Percentiles rank a stretch among this genome's conserved stretches.
These are phyloP conservation scores for Coleophora deauratella DNA, from an alignment of 2,888 invertebrate species.

Conservation along the genomic window DNA sequence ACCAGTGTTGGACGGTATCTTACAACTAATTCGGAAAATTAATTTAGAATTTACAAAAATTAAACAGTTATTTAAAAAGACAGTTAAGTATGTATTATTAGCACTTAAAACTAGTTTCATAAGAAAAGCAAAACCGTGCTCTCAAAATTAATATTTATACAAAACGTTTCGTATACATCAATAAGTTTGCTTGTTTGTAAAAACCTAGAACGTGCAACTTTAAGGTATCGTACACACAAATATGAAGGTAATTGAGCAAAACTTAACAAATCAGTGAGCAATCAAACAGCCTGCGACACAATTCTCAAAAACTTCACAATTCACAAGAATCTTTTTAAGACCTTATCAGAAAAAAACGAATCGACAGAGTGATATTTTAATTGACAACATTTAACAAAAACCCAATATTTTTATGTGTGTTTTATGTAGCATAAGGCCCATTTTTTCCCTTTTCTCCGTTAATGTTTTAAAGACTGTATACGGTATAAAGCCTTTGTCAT, in stretches of 20 bases:
- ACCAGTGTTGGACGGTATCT: constrained; percentile 54
- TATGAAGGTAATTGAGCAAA: constrained; percentile 61
- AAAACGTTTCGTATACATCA: constrained; percentile 39
- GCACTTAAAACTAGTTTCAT: constrained; percentile 54
- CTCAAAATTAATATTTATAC: constrained; percentile 56
- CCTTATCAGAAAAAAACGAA: too few species aligned
- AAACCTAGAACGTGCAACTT: constrained; percentile 49
- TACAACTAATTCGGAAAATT: constrained; percentile 28
- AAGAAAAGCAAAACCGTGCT: constrained; percentile 72
- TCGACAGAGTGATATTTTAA: too few species aligned
- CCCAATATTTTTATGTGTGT: too few species aligned
- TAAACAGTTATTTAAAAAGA: constrained; percentile 24
- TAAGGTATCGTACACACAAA: constrained; percentile 46
- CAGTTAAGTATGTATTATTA: constrained; percentile 18
- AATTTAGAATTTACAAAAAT: constrained; percentile 8
- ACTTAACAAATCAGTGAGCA: constrained; percentile 71
- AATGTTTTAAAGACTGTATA: too few species aligned
- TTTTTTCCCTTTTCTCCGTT: too few species aligned
- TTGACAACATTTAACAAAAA: too few species aligned
- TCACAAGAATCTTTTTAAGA: too few species aligned
- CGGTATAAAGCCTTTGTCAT: too few species aligned
- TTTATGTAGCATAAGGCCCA: too few species aligned
- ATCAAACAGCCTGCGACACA: constrained; percentile 37
- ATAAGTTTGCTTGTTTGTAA: constrained; percentile 33
- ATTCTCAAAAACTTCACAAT: background rate